phyloP scores from a whole-genome alignment of 2,888 invertebrate genomes.

The Dermolepida albohirtum region DNA sequence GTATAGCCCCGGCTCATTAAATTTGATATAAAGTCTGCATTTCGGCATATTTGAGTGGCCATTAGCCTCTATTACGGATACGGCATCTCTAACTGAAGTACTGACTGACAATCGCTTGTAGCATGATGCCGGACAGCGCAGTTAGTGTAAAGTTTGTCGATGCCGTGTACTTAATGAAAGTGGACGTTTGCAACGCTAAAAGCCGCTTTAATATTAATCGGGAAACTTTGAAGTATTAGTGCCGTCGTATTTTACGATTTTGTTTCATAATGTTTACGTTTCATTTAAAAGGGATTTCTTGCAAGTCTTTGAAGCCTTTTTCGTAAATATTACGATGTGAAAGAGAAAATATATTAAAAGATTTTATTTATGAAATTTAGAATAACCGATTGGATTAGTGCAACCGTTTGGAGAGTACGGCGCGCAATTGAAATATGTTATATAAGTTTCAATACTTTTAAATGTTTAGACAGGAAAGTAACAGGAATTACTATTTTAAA shows the following conservation, averaged over 20 bases:
- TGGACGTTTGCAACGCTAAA: not conserved
- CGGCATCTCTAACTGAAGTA: conserved; percentile 3
- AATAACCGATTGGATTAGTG: too few relatives aligned
- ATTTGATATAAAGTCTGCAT: conserved; percentile 32
- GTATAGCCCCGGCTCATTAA: conserved; percentile 11
- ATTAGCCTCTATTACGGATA: conserved; percentile 31
- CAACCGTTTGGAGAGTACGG: too few relatives aligned
- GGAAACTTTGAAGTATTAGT: not conserved
- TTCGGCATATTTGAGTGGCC: conserved; percentile 21
- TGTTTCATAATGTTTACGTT: not conserved
- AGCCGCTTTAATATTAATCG: not conserved
- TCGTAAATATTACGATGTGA: too few relatives aligned
- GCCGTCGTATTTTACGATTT: not conserved
- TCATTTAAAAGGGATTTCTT: too few relatives aligned
- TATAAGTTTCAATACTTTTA: too few relatives aligned
- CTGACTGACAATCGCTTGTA: conserved; percentile 16
- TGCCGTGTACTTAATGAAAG: conserved; percentile 5
- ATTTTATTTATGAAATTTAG: too few relatives aligned
- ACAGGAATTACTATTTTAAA: too few relatives aligned
- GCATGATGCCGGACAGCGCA: not conserved
- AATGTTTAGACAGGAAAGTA: too few relatives aligned
- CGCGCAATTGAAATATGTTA: too few relatives aligned
- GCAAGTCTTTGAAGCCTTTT: too few relatives aligned
- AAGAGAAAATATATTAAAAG: too few relatives aligned
- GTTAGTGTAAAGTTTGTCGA: conserved; percentile 23